Conservation (phyloP, 2,113 vertebrate species). For the Ammodramus savannarum region DNA sequence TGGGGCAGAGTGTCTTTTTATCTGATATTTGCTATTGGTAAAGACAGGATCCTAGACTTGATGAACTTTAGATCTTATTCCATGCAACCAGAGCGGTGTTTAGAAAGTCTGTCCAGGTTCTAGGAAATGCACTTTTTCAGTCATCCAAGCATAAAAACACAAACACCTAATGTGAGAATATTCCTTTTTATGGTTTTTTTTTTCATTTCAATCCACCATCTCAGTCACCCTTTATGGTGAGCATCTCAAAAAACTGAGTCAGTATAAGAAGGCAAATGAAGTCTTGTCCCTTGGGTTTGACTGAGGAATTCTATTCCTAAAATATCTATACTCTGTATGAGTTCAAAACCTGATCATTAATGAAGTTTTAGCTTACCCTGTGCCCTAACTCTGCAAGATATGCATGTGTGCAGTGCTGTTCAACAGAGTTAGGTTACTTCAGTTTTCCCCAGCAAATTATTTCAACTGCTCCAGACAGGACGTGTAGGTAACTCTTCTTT, state of each 20-base stretch:
- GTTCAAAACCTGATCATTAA: neutral
- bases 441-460: neutral
- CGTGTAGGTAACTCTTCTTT: neutral
- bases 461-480: neutral
- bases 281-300: neutral
- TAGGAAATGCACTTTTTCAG: neutral
- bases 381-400: neutral
- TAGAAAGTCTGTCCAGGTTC: neutral
- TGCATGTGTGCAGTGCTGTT: neutral
- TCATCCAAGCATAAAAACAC: neutral
- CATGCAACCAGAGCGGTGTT: neutral
- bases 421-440: neutral
- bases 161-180: neutral
- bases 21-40: neutral
- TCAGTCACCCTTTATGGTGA: slow-evolving; percentile 15
- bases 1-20: neutral
- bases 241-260: neutral
- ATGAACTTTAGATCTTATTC: neutral
- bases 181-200: neutral
- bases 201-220: neutral
- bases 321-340: neutral
- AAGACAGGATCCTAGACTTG: neutral
- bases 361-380: neutral
- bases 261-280: neutral
- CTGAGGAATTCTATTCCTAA: neutral